Base-by-base conservation (phyloP, 2,888 invertebrate genomes). In the Hydrotaea cyrtoneurina region DNA sequence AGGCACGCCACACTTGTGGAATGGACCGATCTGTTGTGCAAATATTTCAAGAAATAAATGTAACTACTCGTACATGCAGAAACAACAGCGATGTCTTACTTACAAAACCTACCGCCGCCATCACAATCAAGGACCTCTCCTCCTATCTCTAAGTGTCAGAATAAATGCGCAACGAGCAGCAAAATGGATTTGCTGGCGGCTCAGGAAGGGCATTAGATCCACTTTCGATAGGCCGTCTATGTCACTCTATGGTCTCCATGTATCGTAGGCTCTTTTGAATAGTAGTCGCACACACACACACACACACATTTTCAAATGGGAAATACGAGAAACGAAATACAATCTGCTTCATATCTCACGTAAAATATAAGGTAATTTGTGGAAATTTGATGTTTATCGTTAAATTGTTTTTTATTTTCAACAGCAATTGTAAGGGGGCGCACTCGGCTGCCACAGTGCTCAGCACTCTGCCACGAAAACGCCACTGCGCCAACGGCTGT, bases 371-470 rank as follows among this genome's bases (percentile, higher is more conserved):
- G 89, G 90, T 90, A 90, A 91, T 91, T 91, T 92, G 91, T 89
- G 90, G 89, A 91, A 91, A 91, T 91, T 92, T 92, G 92, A 91
- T 91, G 91, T 89, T 91, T 92, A 91, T 91, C 92, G 89, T 89
- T 89, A 90, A 92, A 88, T 90, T 91, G 89, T 91, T 90, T 91
- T 90, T 90, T 90, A 90, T 89, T 88, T 88, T 88, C 80, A 85
- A 57, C 79, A 64, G 36, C 73, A 59, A 71, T 81, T 81, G 55
- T 79, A 31, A 36, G 15, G 50, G 15, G 10, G 8, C 13, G 4
- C 39, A 39, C 11, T 8, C 7, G 39, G 36, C 36, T 3, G 36
- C 36, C 36, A 36, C 13, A 13, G 11, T 3, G 43, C 23, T n/a
- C n/a, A n/a, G 23, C 19, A 69, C 31, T 4, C 31, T 31, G 31